A percentile compares a stretch with the other conserved stretches of the same genome.
These are phyloP conservation scores for Netelia melanura DNA, from an alignment of 2,888 invertebrate genomes.

Conservation along the genomic window DNA sequence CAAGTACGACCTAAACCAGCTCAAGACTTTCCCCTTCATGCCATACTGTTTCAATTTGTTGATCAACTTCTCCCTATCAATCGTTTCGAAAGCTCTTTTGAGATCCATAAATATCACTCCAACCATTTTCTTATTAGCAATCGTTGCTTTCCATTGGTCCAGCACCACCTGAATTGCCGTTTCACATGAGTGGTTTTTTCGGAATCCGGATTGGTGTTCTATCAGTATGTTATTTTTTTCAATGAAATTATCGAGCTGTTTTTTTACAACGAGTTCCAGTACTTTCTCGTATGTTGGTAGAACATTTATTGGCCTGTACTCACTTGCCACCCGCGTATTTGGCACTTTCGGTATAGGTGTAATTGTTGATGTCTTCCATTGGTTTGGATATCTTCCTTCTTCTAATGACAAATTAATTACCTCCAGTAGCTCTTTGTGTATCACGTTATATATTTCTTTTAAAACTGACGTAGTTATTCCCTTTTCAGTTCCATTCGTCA, in stretches of 20 bases:
- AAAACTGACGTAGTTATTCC: background rate
- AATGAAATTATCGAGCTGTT: background rate
- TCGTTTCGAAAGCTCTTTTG: slow-evolving; percentile 40
- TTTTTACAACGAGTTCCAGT: slow-evolving; percentile 14
- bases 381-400: background rate
- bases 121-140: slow-evolving; percentile 32
- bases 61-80: slow-evolving; percentile 45
- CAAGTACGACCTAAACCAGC: slow-evolving; percentile 54
- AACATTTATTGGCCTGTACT: slow-evolving; percentile 31
- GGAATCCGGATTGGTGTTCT: slow-evolving; percentile 60
- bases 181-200: slow-evolving; percentile 58
- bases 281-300: slow-evolving; percentile 36
- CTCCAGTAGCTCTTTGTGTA: background rate
- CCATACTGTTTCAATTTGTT: slow-evolving; percentile 45
- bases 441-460: background rate
- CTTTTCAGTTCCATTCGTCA: background rate
- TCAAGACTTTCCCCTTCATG: slow-evolving; percentile 44
- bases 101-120: slow-evolving; percentile 58
- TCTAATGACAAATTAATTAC: background rate
- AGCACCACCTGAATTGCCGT: slow-evolving; percentile 6
- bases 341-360: slow-evolving; percentile 31
- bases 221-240: slow-evolving; percentile 12
- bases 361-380: background rate
- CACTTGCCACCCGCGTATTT: background rate
- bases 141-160: slow-evolving; percentile 42